These are phyloP conservation scores for Carcina quercana DNA, from an alignment of 2,888 invertebrate species.

Conservation along the genomic window DNA sequence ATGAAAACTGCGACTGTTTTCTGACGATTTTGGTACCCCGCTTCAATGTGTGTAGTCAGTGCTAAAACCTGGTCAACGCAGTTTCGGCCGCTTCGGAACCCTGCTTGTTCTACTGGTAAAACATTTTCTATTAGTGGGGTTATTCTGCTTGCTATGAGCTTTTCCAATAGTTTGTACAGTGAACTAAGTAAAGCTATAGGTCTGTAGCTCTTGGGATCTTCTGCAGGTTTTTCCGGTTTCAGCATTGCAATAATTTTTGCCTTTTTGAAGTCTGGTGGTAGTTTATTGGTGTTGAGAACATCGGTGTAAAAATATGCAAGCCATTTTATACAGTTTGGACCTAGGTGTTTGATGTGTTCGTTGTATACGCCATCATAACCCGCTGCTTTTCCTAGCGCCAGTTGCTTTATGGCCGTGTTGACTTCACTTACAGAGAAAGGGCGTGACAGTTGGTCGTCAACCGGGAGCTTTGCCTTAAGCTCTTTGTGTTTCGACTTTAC, in stretches of 20 bases:
- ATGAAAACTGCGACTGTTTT: background rate
- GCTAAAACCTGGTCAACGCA: slow-evolving; percentile 1
- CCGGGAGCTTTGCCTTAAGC: background rate
- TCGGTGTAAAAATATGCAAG: too few species aligned
- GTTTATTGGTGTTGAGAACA: background rate
- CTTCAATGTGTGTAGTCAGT: background rate
- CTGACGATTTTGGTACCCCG: background rate
- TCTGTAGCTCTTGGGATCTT: slow-evolving; percentile 1
- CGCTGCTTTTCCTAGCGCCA: background rate
- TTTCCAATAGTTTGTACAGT: background rate
- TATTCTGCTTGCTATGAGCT: background rate
- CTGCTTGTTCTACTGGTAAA: background rate
- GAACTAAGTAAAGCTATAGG: background rate
- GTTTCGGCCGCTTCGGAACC: background rate
- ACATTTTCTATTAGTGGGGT: background rate
- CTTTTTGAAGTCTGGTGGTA: background rate
- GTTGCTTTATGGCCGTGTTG: background rate
- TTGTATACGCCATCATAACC: background rate
- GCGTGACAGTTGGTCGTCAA: background rate
- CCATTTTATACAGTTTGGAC: too few species aligned
- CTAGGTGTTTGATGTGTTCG: background rate
- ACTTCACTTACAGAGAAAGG: background rate
- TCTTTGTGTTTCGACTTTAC: background rate
- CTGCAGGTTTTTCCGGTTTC: slow-evolving; percentile 1
- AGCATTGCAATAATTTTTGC: background rate